A percentile compares a stretch with the other conserved stretches of the same genome.
phyloP scores from a whole-genome alignment of 2,113 vertebrate species.

The Himantopus leucocephalus region DNA sequence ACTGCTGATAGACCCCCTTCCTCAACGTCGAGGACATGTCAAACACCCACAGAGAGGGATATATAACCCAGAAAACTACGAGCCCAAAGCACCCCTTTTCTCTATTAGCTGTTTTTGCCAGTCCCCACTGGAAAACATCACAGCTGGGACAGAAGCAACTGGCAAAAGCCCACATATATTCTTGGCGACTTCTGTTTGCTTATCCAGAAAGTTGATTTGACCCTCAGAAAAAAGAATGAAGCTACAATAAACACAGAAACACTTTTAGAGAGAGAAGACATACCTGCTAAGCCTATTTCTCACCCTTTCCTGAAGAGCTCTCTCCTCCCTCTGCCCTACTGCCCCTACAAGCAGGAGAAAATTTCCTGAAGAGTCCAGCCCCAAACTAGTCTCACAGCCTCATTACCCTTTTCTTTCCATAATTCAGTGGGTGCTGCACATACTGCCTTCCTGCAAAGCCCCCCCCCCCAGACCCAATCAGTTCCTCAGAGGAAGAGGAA shows the following conservation, averaged over 20 bases:
- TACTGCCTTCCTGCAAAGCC: neutral
- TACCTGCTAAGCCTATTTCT: neutral
- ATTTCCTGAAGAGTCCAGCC: neutral
- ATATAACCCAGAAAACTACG: neutral
- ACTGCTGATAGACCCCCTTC: neutral
- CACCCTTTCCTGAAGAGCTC: neutral
- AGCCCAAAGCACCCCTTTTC: neutral
- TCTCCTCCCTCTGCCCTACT: neutral
- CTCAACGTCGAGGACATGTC: neutral
- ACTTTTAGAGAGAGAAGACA: neutral
- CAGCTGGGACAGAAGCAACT: neutral
- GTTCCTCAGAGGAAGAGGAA: neutral
- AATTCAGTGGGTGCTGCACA: rapidly evolving
- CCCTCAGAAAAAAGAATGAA: neutral
- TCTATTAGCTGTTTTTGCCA: neutral
- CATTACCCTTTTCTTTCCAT: neutral
- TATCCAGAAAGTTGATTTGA: neutral
- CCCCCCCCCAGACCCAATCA: no score
- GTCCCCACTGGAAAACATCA: neutral
- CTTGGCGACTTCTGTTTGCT: neutral
- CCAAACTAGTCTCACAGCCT: neutral
- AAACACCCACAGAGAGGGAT: neutral
- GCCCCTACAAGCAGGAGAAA: neutral
- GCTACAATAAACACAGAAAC: neutral
- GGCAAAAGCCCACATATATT: neutral